Base-by-base conservation (phyloP, 1,140 invertebrate species). In the Manduca sexta region DNA sequence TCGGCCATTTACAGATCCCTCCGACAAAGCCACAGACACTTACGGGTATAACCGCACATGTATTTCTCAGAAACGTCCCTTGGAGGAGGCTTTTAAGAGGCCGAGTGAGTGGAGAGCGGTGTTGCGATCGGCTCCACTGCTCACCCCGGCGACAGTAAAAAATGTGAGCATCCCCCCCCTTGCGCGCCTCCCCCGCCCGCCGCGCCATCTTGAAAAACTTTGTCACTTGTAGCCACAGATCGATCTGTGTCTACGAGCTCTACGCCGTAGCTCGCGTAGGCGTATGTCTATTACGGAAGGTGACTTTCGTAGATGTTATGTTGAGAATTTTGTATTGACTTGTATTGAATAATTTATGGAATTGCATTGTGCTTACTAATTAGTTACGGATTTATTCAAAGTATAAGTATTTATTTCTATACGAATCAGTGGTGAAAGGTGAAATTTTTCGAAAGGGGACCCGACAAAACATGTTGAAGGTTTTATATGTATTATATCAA, bases 101-200 rank as follows among this genome's bases (percentile, higher is more conserved):
- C 70, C 70, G 65, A 79, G 57, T 47, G 64, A 71, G 81, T 84
- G 79, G 81, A 83, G 81, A 84, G 75, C 60, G 66, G 44, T 84
- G 81, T 84, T 51, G 71, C 79, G 81, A 84, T 84, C 74, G 74
- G 79, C 81, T 84, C 62, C 68, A 75, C 59, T 85, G 81, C 81
- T 83, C 81, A 85, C 81, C 81, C 81, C 74, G 68, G 69, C 78
- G 80, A 85, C 81, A 85, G 79, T 83, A 85, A 85, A 85, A 84
- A 85, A 85, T 85, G 80, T 85, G 78, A 82, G 75, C 74, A 83
- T 77, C 77, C 75, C 74, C 62, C 64, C 54, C 34, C 49, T 53
- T 63, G 57, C 60, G 57, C 58, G n/a, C 56, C 42, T 29, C 18
- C 52, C 58, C 70, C 56, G 50, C 51, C 39, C 30, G 38, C 34